phyloP scores from a whole-genome alignment of 2,888 invertebrate species.

The Amorpha juglandis region DNA sequence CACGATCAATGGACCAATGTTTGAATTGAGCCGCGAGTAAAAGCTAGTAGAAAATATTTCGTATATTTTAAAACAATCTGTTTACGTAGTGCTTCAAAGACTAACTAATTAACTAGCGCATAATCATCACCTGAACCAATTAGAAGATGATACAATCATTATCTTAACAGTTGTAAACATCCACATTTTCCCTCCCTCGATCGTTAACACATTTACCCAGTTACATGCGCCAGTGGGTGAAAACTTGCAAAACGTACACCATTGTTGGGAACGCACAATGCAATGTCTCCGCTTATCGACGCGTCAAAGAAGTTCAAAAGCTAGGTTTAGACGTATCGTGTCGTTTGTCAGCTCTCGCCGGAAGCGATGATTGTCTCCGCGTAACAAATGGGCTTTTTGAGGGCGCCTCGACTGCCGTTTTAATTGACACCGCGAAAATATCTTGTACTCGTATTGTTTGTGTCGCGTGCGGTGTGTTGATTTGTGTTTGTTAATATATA shows the following conservation, averaged over 20 bases:
- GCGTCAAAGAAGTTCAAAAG: slow-evolving; percentile 83
- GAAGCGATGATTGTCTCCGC: slow-evolving; percentile 69
- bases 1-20: too few species aligned
- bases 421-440: slow-evolving; percentile 65
- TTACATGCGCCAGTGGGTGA: slow-evolving; percentile 66
- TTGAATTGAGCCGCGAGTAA: too few species aligned
- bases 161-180: slow-evolving; percentile 61
- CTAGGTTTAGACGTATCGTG: slow-evolving; percentile 73
- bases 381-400: slow-evolving; percentile 75
- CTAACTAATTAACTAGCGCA: neutral
- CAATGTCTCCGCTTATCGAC: slow-evolving; percentile 71
- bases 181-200: slow-evolving; percentile 66
- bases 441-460: slow-evolving; percentile 33
- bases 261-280: slow-evolving; percentile 69
- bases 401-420: slow-evolving; percentile 51
- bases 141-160: slow-evolving; percentile 65
- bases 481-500: neutral
- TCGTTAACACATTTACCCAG: slow-evolving; percentile 82
- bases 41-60: too few species aligned
- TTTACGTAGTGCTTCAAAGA: neutral
- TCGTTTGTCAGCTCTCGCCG: slow-evolving; percentile 80
- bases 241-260: slow-evolving; percentile 79
- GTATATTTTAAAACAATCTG: too few species aligned
- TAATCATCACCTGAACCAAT: slow-evolving; percentile 2
- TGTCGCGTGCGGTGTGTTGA: neutral